Base-by-base conservation (phyloP, 2,797 vertebrate species). In the Poliocrania exsul region DNA sequence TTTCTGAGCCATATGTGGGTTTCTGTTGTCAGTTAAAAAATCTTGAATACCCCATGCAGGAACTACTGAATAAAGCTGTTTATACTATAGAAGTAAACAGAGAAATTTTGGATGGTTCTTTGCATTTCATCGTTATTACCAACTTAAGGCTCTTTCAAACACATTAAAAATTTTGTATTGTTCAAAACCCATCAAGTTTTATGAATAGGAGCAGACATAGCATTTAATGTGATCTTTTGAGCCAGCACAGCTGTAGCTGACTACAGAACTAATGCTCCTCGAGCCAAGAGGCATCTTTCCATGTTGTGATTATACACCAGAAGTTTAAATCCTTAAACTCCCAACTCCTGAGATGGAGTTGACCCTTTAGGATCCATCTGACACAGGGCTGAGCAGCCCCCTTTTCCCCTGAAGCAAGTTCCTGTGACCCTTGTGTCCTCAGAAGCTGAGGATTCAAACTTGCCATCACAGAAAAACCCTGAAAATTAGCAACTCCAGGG, bases 21-120 rank as follows among this genome's bases (percentile, higher is more conserved):
- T 94, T 82, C 79, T 96, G 93, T 92, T 94, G 90, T 83, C 78
- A 94, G 67, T 64, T 94, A 60, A 93, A 93, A 96, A 95, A 78
- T 54, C 64, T 67, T 82, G 70, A 88, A 49, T 84, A 86, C 21
- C 38, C 86, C 75, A n/a, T 58, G 60, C 64, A 86, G 70, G 37
- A 91, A 88, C 81, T 92, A 86, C 82, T 67, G 90, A 95, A 94
- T 72, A 93, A 95, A 91, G 75, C 69, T 96, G 90, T 91, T 96
- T 94, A 77, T 66, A 56, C 46, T 80, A 42, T 10, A 71, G 78
- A 77, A 58, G 77, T 91, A 96, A 95, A 94, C 77, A 94, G 53
- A 88, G 94, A 64, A 81, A 82, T 6, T 35, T 54, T 75, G 88
- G 85, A 73, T 53, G 53, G 62, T 91, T 94, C 71, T 83, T 81